A percentile compares a stretch with the other conserved stretches of the same genome.
Conservation (phyloP, 2,888 invertebrate species). For the Mesorhabditis belari region DNA sequence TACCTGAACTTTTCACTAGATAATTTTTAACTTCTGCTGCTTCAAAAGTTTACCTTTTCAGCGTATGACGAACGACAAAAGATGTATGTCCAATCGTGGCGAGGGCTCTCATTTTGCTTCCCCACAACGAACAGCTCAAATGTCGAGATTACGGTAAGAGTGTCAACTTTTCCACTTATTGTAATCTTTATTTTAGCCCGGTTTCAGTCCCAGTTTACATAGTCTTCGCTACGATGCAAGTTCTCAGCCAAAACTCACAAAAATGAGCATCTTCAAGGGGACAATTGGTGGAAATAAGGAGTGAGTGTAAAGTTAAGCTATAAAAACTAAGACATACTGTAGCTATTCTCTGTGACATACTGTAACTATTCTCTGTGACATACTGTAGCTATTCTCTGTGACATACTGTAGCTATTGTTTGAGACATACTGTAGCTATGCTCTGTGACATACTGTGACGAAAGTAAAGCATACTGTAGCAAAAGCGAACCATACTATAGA, state of each 20-base stretch:
- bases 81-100: conserved; percentile 87
- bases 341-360: conserved; percentile 25
- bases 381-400: conserved; percentile 90
- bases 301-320: conserved; percentile 43
- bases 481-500: no score
- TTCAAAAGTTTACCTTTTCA: conserved; percentile 31
- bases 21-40: background rate
- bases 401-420: conserved; percentile 93
- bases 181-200: conserved; percentile 49
- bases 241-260: conserved; percentile 81
- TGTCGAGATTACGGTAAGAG: conserved; percentile 55
- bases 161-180: background rate
- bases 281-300: conserved; percentile 60
- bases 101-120: conserved; percentile 93
- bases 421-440: conserved; percentile 69
- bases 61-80: conserved; percentile 92
- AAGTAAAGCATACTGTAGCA: no score
- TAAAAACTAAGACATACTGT: background rate
- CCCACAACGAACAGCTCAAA: conserved; percentile 69
- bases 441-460: conserved; percentile 56
- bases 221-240: conserved; percentile 86
- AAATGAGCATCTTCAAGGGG: conserved; percentile 79
- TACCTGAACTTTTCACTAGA: background rate
- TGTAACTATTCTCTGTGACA: conserved; percentile 88
- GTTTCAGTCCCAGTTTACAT: conserved; percentile 53